phyloP scores from a whole-genome alignment of 2,113 vertebrate genomes.

The Equus quagga region DNA sequence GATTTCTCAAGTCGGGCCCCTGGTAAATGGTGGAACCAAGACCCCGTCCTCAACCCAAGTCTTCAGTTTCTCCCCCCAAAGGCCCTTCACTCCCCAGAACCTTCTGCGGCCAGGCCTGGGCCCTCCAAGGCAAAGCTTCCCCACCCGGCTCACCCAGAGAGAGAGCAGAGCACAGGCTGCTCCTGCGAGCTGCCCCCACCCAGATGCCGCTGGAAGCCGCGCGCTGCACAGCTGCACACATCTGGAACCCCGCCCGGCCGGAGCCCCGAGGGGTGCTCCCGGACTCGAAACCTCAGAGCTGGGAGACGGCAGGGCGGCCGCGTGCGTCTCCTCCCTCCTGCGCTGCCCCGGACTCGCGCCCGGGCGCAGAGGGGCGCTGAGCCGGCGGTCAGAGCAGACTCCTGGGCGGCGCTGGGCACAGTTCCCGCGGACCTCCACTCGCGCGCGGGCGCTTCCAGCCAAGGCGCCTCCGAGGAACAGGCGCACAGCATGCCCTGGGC shows the following conservation, averaged over 20 bases:
- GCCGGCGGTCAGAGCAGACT: background rate
- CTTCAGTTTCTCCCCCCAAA: background rate
- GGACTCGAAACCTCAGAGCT: background rate
- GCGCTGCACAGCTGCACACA: background rate
- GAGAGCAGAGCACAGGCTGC: background rate
- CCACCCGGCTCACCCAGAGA: background rate
- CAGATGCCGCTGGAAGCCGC: background rate
- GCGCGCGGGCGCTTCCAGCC: background rate
- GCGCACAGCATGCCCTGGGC: background rate
- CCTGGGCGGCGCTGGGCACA: background rate
- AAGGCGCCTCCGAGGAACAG: accelerated
- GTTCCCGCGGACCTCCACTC: background rate
- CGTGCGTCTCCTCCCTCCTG: background rate
- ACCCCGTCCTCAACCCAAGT: background rate
- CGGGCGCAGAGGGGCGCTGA: background rate
- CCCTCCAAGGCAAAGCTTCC: background rate
- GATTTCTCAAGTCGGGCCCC: background rate
- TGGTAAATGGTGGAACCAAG: background rate
- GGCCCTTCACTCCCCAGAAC: background rate
- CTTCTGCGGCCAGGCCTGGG: background rate
- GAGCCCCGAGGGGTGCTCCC: background rate
- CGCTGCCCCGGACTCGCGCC: too few species aligned
- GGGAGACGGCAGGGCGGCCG: background rate
- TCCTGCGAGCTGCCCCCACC: background rate
- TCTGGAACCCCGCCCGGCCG: background rate